phyloP scores from a whole-genome alignment of 1,140 invertebrate genomes.

The Oppia nitens region DNA sequence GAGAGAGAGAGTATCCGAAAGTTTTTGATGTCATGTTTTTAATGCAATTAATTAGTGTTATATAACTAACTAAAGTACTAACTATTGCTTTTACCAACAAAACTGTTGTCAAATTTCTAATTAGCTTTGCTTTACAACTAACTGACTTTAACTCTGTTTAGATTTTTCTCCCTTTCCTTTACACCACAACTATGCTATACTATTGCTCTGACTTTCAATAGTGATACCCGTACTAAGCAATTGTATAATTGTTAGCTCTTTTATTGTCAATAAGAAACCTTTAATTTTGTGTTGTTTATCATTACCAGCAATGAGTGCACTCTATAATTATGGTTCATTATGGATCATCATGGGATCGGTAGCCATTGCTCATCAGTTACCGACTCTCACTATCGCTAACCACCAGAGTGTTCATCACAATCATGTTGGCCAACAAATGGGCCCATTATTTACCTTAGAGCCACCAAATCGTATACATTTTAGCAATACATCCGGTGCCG shows the following conservation, averaged over 20 bases:
- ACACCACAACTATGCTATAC: neutral
- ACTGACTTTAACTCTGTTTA: neutral
- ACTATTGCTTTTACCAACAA: too few species aligned
- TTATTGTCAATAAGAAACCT: too few species aligned
- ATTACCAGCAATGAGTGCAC: too few species aligned
- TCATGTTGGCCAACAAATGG: neutral
- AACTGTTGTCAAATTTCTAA: too few species aligned
- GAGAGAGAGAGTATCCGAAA: neutral
- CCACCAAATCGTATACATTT: slow-evolving; percentile 78
- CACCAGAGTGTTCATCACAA: slow-evolving; percentile 10
- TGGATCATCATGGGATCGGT: too few species aligned
- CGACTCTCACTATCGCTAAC: neutral
- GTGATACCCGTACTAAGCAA: too few species aligned
- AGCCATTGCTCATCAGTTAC: neutral
- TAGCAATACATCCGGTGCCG: slow-evolving; percentile 78
- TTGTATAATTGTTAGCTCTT: too few species aligned
- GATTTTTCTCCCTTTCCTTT: neutral
- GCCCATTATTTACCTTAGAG: slow-evolving; percentile 56
- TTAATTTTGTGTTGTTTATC: too few species aligned
- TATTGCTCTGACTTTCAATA: too few species aligned
- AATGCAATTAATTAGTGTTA: neutral
- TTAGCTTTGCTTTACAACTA: too few species aligned
- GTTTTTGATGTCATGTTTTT: neutral
- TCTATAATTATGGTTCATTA: too few species aligned
- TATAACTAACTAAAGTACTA: neutral